Conservation (phyloP, 2,888 invertebrate genomes). For the Lithophane semibrunnea region DNA sequence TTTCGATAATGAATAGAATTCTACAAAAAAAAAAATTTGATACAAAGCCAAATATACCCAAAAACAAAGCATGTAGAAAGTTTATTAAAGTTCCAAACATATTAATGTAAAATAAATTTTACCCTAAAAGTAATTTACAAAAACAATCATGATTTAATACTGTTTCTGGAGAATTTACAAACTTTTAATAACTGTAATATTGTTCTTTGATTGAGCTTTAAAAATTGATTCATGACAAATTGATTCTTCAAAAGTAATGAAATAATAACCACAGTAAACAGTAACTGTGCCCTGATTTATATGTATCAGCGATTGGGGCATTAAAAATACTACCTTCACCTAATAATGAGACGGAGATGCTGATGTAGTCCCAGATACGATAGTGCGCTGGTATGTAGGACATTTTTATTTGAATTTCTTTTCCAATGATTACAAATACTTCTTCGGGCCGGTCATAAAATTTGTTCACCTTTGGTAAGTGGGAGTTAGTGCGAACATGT, state of each 20-base stretch:
- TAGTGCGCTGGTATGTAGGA: background rate
- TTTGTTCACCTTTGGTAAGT: constrained; percentile 13
- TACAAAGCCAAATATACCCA: background rate
- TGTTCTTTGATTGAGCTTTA: too few species aligned
- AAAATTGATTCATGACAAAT: background rate
- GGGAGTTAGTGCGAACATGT: constrained; percentile 32
- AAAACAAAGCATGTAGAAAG: constrained; percentile 16
- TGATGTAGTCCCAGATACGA: background rate
- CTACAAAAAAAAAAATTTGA: background rate
- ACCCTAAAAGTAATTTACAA: constrained; percentile 5
- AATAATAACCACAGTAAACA: background rate
- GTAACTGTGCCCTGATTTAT: too few species aligned
- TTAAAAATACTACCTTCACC: background rate
- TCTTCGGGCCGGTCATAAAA: constrained; percentile 14
- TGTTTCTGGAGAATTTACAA: background rate
- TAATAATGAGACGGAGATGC: too few species aligned
- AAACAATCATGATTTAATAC: constrained; percentile 6
- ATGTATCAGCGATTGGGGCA: background rate
- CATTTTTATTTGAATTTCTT: background rate
- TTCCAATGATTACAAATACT: background rate
- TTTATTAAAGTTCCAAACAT: constrained; percentile 2
- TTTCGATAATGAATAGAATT: background rate
- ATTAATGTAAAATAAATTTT: background rate
- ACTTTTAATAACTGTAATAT: background rate
- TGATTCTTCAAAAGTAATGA: background rate